Conservation (phyloP, 1,140 invertebrate genomes). For the Tetragnatha versicolor region DNA sequence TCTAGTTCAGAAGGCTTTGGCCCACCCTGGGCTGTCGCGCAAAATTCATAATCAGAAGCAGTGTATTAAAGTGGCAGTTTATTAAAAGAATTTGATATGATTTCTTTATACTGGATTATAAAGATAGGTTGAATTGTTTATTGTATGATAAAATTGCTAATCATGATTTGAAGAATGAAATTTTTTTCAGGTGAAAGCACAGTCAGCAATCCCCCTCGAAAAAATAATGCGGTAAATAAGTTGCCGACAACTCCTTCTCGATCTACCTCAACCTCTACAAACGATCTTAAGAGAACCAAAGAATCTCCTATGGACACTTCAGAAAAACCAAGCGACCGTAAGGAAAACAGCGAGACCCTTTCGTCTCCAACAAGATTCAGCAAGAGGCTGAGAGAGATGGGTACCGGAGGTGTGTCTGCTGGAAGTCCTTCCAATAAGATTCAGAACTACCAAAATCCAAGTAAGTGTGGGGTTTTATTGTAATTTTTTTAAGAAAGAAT, state of each 20-base stretch:
- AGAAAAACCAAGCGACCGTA: conserved; percentile 19
- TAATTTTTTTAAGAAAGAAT: no score
- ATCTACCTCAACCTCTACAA: neutral
- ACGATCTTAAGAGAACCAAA: neutral
- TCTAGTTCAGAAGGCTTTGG: no score
- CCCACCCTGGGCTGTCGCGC: no score
- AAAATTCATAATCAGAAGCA: no score
- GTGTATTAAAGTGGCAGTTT: no score
- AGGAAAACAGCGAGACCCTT: conserved; percentile 33
- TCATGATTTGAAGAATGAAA: no score
- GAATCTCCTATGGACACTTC: neutral
- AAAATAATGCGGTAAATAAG: conserved; percentile 2
- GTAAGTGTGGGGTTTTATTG: no score
- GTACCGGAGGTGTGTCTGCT: neutral
- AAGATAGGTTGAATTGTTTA: no score
- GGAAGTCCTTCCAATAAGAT: conserved; percentile 15
- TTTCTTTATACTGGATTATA: no score
- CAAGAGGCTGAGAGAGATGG: conserved; percentile 33
- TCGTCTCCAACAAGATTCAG: conserved; percentile 45
- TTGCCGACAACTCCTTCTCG: neutral
- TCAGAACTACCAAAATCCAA: conserved; percentile 24
- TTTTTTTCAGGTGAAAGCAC: conserved; percentile 28
- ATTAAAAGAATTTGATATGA: no score
- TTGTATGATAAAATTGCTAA: no score
- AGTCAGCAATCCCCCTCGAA: conserved; percentile 27